Conservation (phyloP, 1,140 invertebrate genomes). For the Ceratoteleas bidentatus region DNA sequence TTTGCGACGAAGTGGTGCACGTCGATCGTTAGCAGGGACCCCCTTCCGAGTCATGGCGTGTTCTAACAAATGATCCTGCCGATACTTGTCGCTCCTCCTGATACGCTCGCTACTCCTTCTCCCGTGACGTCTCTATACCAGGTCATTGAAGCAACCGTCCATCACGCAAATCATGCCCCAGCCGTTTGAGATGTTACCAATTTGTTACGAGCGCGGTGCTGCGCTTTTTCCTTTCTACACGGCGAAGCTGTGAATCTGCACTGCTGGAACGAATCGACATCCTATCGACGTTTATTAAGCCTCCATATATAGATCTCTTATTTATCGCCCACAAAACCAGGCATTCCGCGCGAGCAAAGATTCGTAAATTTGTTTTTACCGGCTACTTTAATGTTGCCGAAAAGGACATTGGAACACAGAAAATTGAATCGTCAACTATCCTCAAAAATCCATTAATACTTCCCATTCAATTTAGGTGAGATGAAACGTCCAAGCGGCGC, state of each 20-base stretch:
- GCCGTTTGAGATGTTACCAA: conserved; percentile 52
- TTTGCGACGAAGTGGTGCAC: conserved; percentile 48
- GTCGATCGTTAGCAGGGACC: conserved; percentile 64
- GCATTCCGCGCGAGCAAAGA: conserved; percentile 10
- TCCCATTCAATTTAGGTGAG: conserved; percentile 34
- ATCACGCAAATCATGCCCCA: conserved; percentile 56
- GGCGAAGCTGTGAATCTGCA: conserved; percentile 4
- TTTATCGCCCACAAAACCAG: conserved; percentile 16
- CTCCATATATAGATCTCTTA: conserved; percentile 12
- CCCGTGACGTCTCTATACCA: conserved; percentile 58
- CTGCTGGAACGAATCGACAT: conserved; percentile 30
- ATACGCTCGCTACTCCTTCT: conserved; percentile 57
- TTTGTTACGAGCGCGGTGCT: conserved; percentile 41
- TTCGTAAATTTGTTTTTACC: conserved; percentile 38
- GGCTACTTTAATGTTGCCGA: conserved; percentile 19
- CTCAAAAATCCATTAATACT: conserved; percentile 31
- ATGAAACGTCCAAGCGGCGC: conserved; percentile 15
- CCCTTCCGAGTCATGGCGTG: conserved; percentile 61
- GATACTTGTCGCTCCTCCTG: conserved; percentile 62
- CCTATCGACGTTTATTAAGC: conserved; percentile 27
- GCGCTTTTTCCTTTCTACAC: background rate
- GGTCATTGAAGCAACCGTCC: conserved; percentile 44
- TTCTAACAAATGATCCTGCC: conserved; percentile 67
- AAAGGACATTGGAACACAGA: conserved; percentile 21
- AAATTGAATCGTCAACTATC: conserved; percentile 52